Conservation (phyloP, 2,113 vertebrate species). For the Tautogolabrus adspersus region DNA sequence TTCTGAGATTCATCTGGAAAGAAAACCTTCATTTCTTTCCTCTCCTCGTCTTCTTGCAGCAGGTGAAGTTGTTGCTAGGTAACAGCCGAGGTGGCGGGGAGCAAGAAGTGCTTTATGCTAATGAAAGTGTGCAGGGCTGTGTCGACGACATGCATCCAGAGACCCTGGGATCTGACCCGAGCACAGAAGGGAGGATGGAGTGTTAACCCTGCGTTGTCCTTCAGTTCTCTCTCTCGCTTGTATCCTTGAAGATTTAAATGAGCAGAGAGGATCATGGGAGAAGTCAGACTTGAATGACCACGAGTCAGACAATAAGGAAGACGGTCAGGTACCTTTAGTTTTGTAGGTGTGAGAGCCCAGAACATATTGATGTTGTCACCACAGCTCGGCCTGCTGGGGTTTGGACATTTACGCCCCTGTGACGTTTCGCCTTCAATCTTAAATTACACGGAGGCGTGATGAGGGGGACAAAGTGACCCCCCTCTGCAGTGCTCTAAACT, state of each 20-base stretch:
- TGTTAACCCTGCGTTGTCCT: constrained; percentile 27
- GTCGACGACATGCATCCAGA: constrained; percentile 22
- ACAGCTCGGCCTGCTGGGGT: too few species aligned
- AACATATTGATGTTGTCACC: too few species aligned
- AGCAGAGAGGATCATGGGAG: neutral
- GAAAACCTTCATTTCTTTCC: constrained; percentile 2
- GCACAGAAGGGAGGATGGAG: constrained; percentile 16
- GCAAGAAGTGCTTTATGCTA: constrained; percentile 67
- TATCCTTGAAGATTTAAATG: constrained; percentile 3
- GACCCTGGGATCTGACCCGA: constrained; percentile 28
- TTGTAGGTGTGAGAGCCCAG: too few species aligned
- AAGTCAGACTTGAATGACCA: neutral
- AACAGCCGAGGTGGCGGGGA: constrained; percentile 61
- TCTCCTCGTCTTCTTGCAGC: constrained; percentile 31
- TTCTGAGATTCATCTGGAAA: constrained; percentile 10
- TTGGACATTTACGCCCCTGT: too few species aligned
- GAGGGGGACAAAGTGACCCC: too few species aligned
- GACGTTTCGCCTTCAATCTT: too few species aligned
- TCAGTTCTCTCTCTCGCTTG: neutral
- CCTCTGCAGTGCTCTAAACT: too few species aligned
- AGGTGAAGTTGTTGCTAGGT: constrained; percentile 79
- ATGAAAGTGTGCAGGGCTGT: constrained; percentile 56
- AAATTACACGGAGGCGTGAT: too few species aligned
- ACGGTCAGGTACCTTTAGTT: too few species aligned
- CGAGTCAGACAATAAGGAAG: too few species aligned